A percentile compares a stretch with the other conserved stretches of the same genome.
Evolutionary conservation across 2,888 invertebrate genomes (phyloP).

Genomic region (Patella ulyssiponensis): DNA sequence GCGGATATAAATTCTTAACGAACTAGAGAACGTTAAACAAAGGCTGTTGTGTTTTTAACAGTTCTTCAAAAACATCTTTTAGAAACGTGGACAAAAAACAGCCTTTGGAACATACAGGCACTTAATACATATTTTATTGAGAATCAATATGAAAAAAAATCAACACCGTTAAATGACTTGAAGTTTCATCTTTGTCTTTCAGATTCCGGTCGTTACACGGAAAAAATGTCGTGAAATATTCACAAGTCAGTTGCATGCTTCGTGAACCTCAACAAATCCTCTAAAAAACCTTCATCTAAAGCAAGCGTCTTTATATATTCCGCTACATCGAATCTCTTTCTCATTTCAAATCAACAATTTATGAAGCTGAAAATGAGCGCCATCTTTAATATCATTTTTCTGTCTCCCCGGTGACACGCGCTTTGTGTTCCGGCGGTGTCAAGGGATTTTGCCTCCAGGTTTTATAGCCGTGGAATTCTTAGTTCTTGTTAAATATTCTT

Average conservation of each 20-base stretch:
- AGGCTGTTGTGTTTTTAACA: too few relatives aligned
- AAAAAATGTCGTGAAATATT: background rate
- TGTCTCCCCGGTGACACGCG: conserved; percentile 2
- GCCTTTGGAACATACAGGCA: too few relatives aligned
- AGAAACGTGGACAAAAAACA: too few relatives aligned
- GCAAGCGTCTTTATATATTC: too few relatives aligned
- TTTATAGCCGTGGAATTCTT: background rate
- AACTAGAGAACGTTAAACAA: too few relatives aligned
- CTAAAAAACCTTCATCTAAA: background rate
- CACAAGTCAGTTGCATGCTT: conserved; percentile 4
- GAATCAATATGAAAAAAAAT: too few relatives aligned
- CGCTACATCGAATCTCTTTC: background rate
- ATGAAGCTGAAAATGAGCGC: conserved; percentile 13
- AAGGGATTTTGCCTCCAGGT: background rate
- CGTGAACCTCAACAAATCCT: conserved; percentile 2
- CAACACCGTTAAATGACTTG: too few relatives aligned
- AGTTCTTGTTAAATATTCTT: background rate
- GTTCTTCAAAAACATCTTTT: too few relatives aligned
- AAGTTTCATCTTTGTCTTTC: too few relatives aligned
- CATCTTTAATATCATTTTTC: conserved; percentile 3
- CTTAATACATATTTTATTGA: too few relatives aligned
- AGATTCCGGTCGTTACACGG: too few relatives aligned
- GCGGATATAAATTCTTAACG: too few relatives aligned
- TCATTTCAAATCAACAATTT: conserved; percentile 4
- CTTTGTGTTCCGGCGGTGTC: conserved; percentile 10